Percentiles rank a stretch among this genome's conserved stretches.
phyloP scores from a whole-genome alignment of 2,888 invertebrate genomes.

The Sinohyriopsis cumingii region DNA sequence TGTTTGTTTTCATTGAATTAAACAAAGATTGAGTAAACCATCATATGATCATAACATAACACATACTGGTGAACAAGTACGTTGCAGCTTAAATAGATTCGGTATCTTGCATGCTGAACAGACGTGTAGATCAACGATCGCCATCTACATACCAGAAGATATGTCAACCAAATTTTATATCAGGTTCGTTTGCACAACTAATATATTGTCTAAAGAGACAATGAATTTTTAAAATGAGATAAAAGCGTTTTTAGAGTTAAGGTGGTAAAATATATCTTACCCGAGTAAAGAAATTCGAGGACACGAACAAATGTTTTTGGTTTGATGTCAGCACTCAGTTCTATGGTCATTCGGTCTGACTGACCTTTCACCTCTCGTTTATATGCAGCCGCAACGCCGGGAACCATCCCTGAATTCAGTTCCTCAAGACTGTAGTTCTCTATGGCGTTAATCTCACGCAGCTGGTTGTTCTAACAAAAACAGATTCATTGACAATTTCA shows the following conservation, averaged over 20 bases:
- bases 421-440: slow-evolving; percentile 47
- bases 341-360: slow-evolving; percentile 38
- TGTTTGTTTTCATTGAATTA: no score
- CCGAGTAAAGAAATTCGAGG: slow-evolving; percentile 66
- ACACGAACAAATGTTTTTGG: slow-evolving; percentile 58
- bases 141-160: no score
- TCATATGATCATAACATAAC: no score
- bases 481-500: neutral
- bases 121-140: no score
- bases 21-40: no score
- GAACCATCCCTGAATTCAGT: slow-evolving; percentile 54
- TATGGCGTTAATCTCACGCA: slow-evolving; percentile 39
- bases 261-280: slow-evolving; percentile 33
- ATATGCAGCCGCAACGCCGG: slow-evolving; percentile 48
- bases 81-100: no score
- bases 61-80: no score
- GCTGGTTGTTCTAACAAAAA: slow-evolving; percentile 46
- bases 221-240: neutral
- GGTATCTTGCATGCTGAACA: no score
- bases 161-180: no score
- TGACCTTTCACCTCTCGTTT: slow-evolving; percentile 20
- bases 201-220: no score
- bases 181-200: no score
- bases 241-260: neutral
- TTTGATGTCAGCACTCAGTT: slow-evolving; percentile 55